Evolutionary conservation across 2,797 vertebrate genomes (phyloP).

Genomic region (Cyprinodon diabolis): DNA sequence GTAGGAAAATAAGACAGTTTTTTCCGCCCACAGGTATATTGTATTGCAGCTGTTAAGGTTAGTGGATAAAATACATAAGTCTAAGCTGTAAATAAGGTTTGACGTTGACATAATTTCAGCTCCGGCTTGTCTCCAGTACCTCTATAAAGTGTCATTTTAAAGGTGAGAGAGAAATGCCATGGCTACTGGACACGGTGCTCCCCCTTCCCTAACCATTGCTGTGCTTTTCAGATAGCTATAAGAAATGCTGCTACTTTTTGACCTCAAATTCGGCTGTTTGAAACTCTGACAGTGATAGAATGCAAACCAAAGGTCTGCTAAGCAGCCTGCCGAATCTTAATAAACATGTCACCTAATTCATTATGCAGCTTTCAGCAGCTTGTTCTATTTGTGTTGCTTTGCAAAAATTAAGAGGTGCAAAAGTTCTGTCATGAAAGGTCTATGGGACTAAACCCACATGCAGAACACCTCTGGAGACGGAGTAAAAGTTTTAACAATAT

Average conservation of each 20-base stretch:
- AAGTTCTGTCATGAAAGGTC: too few relatives aligned
- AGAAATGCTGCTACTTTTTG: neutral
- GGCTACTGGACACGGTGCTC: too few relatives aligned
- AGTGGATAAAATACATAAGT: neutral
- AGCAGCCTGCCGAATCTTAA: neutral
- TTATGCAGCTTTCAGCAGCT: neutral
- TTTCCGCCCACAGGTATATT: neutral
- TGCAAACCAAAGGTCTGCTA: neutral
- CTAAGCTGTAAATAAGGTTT: neutral
- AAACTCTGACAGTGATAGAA: neutral
- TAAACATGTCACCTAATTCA: neutral
- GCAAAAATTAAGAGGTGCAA: too few relatives aligned
- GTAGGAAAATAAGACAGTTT: neutral
- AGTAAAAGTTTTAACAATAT: too few relatives aligned
- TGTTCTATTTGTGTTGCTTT: neutral
- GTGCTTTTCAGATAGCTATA: too few relatives aligned
- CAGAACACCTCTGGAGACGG: too few relatives aligned
- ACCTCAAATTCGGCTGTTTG: neutral
- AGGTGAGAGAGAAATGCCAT: too few relatives aligned
- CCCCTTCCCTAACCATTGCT: too few relatives aligned
- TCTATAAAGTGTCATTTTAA: too few relatives aligned
- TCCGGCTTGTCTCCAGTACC: neutral
- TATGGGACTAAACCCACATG: too few relatives aligned
- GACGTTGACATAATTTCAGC: neutral
- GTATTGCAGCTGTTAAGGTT: neutral